Evolutionary conservation across 2,888 invertebrate species (phyloP), one percentile per base, ranked within the genome.

Genomic region (Apamea crenata): DNA sequence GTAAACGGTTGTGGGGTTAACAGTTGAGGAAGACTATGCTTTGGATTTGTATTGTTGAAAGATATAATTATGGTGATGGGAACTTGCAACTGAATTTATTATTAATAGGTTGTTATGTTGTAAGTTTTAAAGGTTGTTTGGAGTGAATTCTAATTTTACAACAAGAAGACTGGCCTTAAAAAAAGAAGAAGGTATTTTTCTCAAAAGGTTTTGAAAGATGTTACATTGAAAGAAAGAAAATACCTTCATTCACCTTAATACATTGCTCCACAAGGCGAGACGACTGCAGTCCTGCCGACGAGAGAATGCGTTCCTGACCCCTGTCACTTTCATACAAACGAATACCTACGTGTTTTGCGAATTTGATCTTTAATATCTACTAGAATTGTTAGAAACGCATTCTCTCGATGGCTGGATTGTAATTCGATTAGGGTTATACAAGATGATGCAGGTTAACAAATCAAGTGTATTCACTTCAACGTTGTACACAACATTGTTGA

Each of bases 1-100:
- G 73, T 56, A 36, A 74, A 36, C 80, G 69, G 50, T 77, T 67
- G 73, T 77, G 84, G 69, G 67, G 53, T 80, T 44, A n/a, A 77
- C 56, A 56, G 83, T 86, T 81, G 88, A 85, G 78, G 75, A 88
- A 89, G 81, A 90, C 89, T 91, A 88, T 80, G 90, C 88, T 91
- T 91, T 82, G 82, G 87, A 16, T 61, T 21, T 14, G 2, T 29
- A n/a, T 16, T 53, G 12, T 40, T 44, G 8, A 18, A 36, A 66
- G 40, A 56, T 36, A 53, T 72, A n/a, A n/a, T n/a, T n/a, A 61
- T 14, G 0, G 21, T 32, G 6, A 32, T 50, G n/a, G 63, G 6
- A 59, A 65, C 50, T 84, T 84, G 80, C 65, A 59, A 68, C 50
- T 65, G 66, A 67, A n/a, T 40, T 36, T 10, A 32, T 16, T 36